A percentile compares a stretch with the other conserved stretches of the same genome.
Evolutionary conservation across 2,797 vertebrate species (phyloP).

Genomic region (Dicrostonyx torquatus): DNA sequence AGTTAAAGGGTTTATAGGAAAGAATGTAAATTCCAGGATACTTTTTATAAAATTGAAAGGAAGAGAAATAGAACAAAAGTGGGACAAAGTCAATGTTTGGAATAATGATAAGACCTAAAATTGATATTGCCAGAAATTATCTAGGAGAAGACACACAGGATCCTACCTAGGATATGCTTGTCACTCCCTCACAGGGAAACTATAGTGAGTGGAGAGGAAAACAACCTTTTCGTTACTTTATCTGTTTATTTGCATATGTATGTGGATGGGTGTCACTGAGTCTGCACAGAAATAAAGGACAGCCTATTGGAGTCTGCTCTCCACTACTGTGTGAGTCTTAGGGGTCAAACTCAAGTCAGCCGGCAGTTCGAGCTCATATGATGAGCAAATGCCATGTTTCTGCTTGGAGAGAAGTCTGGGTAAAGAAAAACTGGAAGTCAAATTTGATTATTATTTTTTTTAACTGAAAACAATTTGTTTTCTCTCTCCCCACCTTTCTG

Average conservation of each 20-base stretch:
- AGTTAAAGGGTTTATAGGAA: not conserved
- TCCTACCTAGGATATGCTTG: not conserved
- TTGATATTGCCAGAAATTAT: not conserved
- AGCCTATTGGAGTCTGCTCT: not conserved
- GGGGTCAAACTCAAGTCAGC: not conserved
- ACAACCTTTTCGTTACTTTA: not conserved
- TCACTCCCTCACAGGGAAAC: not conserved
- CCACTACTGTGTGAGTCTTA: not conserved
- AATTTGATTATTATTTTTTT: slow-evolving; percentile 2
- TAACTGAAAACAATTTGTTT: slow-evolving; percentile 35
- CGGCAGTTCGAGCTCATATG: no score
- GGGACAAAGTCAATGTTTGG: not conserved
- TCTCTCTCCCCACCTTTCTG: slow-evolving; percentile 20
- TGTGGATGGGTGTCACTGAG: not conserved
- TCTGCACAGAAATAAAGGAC: not conserved
- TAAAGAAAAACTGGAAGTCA: not conserved
- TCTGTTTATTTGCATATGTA: not conserved
- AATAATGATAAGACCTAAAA: not conserved
- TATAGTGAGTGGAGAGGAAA: not conserved
- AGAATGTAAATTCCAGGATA: not conserved
- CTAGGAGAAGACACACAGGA: not conserved
- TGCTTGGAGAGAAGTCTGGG: not conserved
- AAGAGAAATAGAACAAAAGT: not conserved
- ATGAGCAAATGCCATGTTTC: no score
- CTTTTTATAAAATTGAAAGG: slow-evolving; percentile 4